Base-by-base conservation (phyloP, 1,140 invertebrate species). In the Aleiodes sp. region DNA sequence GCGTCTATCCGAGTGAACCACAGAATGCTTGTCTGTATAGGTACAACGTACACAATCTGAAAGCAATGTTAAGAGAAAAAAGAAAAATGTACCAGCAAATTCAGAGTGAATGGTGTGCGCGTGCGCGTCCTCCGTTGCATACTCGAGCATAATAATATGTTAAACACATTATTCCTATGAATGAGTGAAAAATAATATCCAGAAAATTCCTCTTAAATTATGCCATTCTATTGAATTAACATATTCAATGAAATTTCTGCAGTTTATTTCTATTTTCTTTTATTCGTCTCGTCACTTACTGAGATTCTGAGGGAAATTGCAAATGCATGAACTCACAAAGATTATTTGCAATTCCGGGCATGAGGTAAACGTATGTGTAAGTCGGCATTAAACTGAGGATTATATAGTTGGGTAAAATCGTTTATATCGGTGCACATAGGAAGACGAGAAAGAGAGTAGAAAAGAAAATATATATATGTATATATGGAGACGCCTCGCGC, bases 1-100 rank as follows among this genome's bases (percentile, higher is more conserved):
- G 70, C 77, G 80, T 81, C 80, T 83, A 83, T 84, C 82, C 82
- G 76, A 78, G 77, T 76, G 65, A 76, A 77, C 71, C 71, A 74
- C 75, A 75, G 74, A 75, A 76, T 72, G 76, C 78, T 79, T 57
- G 41, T 33, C 69, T 14, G 33, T 52, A 57, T 65, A 39, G 43
- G 80, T 79, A 52, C 46, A 52, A 52, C 26, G 46, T 24, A 52
- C 21, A 21, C 26, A 52, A 52, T 52, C 46, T 52, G 46, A 24
- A 7, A 24, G 46, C 46, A 52, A 12, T 26, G 56, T 62, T 60
- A 56, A 65, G 31, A 57, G 57, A 31, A 14, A 41, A 39, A 12
- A 56, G 31, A 52, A 52, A 37, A 12, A 65, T 33, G 62, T 37
- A 31, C 31, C 57, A 69, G 62, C 31, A 57, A 24, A 37, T 41